These are phyloP conservation scores for Pheosia tremula DNA, from an alignment of 2,888 invertebrate genomes.

Conservation along the genomic window DNA sequence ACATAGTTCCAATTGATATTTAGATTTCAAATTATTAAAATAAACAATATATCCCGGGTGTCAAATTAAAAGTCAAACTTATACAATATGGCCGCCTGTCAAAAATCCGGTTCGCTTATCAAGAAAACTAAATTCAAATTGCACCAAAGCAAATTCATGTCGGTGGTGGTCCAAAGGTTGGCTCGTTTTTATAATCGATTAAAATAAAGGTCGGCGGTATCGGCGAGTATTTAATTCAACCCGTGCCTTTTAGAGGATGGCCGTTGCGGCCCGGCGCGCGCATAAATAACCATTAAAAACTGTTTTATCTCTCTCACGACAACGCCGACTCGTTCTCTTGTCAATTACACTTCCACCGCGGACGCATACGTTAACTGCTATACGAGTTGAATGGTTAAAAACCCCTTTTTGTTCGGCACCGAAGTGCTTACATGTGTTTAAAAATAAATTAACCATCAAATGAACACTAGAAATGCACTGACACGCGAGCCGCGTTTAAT, in stretches of 20 bases:
- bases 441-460: constrained; percentile 45
- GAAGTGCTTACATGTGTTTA: constrained; percentile 38
- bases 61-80: neutral
- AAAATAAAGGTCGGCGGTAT: constrained; percentile 42
- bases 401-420: constrained; percentile 39
- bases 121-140: neutral
- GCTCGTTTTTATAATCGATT: constrained; percentile 37
- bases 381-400: constrained; percentile 36
- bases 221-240: constrained; percentile 45
- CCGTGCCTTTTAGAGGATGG: constrained; percentile 45
- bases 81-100: neutral
- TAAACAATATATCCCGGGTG: no score
- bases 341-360: constrained; percentile 64
- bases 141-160: constrained; percentile 25
- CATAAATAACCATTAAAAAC: constrained; percentile 75
- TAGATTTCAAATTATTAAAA: no score
- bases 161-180: constrained; percentile 18
- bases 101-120: neutral
- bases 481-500: constrained; percentile 27
- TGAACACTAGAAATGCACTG: constrained; percentile 38
- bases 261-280: constrained; percentile 38
- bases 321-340: constrained; percentile 66
- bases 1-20: no score
- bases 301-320: constrained; percentile 67
- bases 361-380: constrained; percentile 46